Base-by-base conservation (phyloP, 2,113 vertebrate species). In the Poeciliopsis retropinna region DNA sequence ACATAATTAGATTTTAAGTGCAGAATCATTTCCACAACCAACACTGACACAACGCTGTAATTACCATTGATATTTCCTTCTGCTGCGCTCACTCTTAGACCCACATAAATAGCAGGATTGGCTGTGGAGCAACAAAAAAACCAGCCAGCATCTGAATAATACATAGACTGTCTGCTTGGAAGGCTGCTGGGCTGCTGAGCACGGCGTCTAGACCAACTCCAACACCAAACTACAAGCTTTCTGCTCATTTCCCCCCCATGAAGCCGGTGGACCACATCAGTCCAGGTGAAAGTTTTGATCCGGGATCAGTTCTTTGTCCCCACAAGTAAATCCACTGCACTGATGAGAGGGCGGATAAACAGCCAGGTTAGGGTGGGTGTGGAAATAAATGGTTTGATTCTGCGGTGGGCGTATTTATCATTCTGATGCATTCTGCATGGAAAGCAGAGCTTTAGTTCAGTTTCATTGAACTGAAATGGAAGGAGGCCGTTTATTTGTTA, bases 71-170 rank as follows among this genome's bases (percentile, higher is more conserved):
- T 75, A 65, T 75, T 66, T 81, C 37, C 70, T 54, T 75, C 22
- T 67, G 66, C 70, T 19, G 51, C 19, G 11, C 25, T 63, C 79
- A 10, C 32, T 27, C 34, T 31, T 47, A 60, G 3, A 73, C 51
- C 81, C 75, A 62, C 74, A 82, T 37, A 79, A 84, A 83, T 47
- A 72, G 72, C 64, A 29, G 51, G 76, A 61, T 51, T 84, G 73
- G 81, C 79, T 44, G 80, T 64, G n/a, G 60, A 84, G 81, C 76
- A 54, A 76, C 8, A 66, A 71, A 67, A 67, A 30, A 57, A 31
- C 22, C 79, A 78, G 80, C 84, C 85, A 88, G 82, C 60, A 84
- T 83, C 79, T 88, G 85, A 87, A 90, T 85, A 88, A 88, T 87
- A 75, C 74, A 87, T 85, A 9, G 74, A 74, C 72, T 84, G 85